Base-by-base conservation (phyloP, 1,140 invertebrate species). In the Riptortus pedestris region DNA sequence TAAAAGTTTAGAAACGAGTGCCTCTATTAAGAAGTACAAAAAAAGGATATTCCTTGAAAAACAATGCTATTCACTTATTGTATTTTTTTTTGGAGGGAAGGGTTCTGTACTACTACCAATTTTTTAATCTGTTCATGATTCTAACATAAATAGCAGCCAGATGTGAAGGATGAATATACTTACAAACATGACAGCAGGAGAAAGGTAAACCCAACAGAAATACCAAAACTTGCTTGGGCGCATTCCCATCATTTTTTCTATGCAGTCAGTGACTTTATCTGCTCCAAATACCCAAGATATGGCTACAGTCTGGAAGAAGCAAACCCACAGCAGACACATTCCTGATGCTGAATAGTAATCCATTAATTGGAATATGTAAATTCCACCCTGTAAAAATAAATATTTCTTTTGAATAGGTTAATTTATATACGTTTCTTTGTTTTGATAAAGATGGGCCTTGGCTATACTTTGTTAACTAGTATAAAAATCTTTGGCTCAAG, bases 301-400 rank as follows among this genome's bases (percentile, higher is more conserved):
- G 2, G 79, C 80, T 38, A 85, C 74, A 33, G 81, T 84, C 74
- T 86, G 60, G 68, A 83, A 82, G 71, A 86, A 81, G 68, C 82
- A 83, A 1, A 84, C 81, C 78, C 82, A 83, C 2, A 86, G 71
- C 31, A 86, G 74, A 27, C 84, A 80, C 74, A 86, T 82, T 26
- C 85, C 84, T 66, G 81, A 81, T 14, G 82, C 84, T 11, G 84
- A 83, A 69, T 87, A 87, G 69, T 81, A 84, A 70, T 87, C 85
- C 78, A 86, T 84, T 63, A 87, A 68, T 75, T 86, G 84, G 71
- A 87, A 86, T 65, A 85, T 79, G 69, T 84, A 87, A 72, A 84
- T 82, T 64, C 85, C 84, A 22, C 84, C 84, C 83, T 82, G 69
- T 64, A 78, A 76, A 67, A n/a, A n/a, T n/a, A 18, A 57, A 43